Evolutionary conservation across 2,113 vertebrate species (phyloP), one percentile per base, ranked within the genome.

Genomic region (Podarcis cretensis): DNA sequence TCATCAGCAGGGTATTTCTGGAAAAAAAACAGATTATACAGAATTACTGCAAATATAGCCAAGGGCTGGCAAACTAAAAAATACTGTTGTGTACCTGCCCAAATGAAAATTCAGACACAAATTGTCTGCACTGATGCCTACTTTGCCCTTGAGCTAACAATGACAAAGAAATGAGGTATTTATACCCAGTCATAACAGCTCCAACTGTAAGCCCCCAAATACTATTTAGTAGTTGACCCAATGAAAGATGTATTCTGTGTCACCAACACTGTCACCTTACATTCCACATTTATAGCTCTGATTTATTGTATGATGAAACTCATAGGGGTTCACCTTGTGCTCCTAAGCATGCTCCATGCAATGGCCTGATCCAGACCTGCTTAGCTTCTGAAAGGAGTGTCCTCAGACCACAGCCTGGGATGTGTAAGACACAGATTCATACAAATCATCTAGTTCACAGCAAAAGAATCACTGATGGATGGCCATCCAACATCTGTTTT

Each of bases 1-100:
- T 94, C 95, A 65, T 88, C 92, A 68, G 96, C 75, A 92, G 97
- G 97, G 88, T 96, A 98, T 40, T 94, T 95, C 97, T 98, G 68
- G 10, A 54, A 91, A 12, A 35, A 91, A 10, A 93, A 92, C 1
- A 92, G 0, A 40, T 5, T 1, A 87, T 63, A 81, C 32, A 84
- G 37, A 81, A 76, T 23, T 0, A 91, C 0, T 5, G 59, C 25
- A 83, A 82, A 89, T 69, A 75, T 85, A 85, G 57, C 59, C 30
- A 80, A 91, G 7, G 4, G 69, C 40, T 84, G 59, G 43, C 1
- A 65, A 77, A n/a, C 48, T 14, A 88, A 89, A 88, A 10, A 30
- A 43, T 13, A n/a, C 10, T 35, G 6, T 5, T 43, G 7, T 8
- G 37, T 3, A 14, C 30, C 57, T 21, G 4, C 21, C 16, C 7